phyloP scores from a whole-genome alignment of 2,888 invertebrate species.

The Xylota sylvarum region DNA sequence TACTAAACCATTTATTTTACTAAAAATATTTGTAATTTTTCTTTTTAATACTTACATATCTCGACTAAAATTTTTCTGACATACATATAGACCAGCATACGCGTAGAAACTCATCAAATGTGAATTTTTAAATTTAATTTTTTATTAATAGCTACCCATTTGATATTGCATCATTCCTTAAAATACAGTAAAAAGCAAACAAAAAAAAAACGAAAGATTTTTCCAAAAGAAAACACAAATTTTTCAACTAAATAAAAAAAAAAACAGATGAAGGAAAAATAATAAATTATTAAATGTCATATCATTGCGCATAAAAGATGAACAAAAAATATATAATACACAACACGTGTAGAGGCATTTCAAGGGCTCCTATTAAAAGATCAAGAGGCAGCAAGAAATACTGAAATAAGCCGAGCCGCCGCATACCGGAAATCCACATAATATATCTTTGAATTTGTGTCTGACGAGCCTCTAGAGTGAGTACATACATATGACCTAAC shows the following conservation, averaged over 20 bases:
- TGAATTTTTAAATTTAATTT: background rate
- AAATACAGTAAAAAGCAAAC: background rate
- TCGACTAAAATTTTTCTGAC: too few relatives aligned
- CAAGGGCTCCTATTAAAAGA: constrained; percentile 2
- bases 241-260: background rate
- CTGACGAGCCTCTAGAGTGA: too few relatives aligned
- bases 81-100: too few relatives aligned
- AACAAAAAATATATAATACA: background rate
- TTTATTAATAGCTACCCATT: background rate
- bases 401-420: too few relatives aligned
- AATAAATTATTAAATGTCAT: background rate
- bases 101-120: background rate
- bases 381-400: background rate
- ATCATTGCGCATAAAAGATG: background rate
- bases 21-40: too few relatives aligned
- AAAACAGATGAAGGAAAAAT: background rate
- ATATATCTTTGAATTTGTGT: too few relatives aligned
- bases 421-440: too few relatives aligned
- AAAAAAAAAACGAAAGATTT: background rate
- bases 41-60: too few relatives aligned
- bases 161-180: background rate
- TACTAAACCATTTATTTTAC: too few relatives aligned
- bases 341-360: background rate
- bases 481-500: too few relatives aligned
- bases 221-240: background rate